Base-by-base conservation (phyloP, 2,113 vertebrate species). In the Boulengeromyrus knoepffleri region DNA sequence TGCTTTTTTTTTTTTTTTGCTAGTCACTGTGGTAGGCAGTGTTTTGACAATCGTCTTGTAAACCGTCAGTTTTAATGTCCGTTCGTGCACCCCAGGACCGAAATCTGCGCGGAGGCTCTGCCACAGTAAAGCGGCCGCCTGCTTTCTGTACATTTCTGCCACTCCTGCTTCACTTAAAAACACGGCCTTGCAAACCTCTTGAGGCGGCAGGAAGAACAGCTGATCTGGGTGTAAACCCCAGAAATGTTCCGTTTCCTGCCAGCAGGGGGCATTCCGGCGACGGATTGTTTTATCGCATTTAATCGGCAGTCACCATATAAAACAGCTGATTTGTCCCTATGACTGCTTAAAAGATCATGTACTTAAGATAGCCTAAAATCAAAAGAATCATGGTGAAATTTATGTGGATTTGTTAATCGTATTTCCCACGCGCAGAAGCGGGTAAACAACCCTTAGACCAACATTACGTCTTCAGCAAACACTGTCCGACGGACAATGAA, bases 31-130 rank as follows among this genome's bases (percentile, higher is more conserved):
- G 88, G 58, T 42, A 47, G 31, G n/a, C 45, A n/a, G 10, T 47
- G 87, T 46, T 90, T 93, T 92, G 93, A 94, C 56, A 93, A 91
- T 92, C 91, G 85, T 93, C 94, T 95, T 91, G 94, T 88, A 90
- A 94, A 92, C 92, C 13, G 62, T 50, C 92, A 89, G 45, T 45
- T 89, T 53, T 85, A 52, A 42, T 85, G 93, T 93, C 94, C 92
- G 27, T 84, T 58, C 6, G 10, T 74, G 42, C 24, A 36, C 36
- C 88, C n/a, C 58, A 4, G 39, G 58, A 42, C 36, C n/a, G 17
- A 31, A 31, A 74, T 74, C 45, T 36, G 17, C 91, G 89, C 91
- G 88, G 2, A n/a, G 45, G 24, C 24, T 52, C 27, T 42, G 6
- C 56, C 24, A 3, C 17, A 45, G 36, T 9, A 21, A 10, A 58